These are phyloP conservation scores for Ectropis crepuscularia DNA, from an alignment of 2,888 invertebrate species.

Conservation along the genomic window DNA sequence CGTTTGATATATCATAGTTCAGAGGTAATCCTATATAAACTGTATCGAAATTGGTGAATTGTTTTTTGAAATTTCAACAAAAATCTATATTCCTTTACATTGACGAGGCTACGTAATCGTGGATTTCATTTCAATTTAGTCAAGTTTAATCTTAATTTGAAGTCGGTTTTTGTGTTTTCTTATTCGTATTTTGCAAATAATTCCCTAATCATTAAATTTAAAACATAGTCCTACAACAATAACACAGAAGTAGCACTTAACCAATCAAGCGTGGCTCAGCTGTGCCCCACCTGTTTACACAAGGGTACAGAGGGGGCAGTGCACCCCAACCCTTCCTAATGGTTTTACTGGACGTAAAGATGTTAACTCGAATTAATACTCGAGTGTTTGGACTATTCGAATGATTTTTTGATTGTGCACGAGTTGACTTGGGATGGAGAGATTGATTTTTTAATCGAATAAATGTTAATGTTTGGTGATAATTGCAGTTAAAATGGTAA, in stretches of 20 bases:
- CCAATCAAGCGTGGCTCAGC: constrained; percentile 15
- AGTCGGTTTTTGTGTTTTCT: too few relatives aligned
- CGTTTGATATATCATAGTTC: too few relatives aligned
- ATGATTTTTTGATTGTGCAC: constrained; percentile 24
- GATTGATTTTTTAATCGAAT: constrained; percentile 13
- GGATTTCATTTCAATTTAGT: too few relatives aligned
- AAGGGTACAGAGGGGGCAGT: constrained; percentile 35
- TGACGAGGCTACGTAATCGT: too few relatives aligned
- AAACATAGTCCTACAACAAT: constrained; percentile 3
- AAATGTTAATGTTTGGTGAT: neutral
- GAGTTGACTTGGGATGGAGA: constrained; percentile 7
- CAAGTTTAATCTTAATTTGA: too few relatives aligned
- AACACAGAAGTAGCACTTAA: constrained; percentile 12
- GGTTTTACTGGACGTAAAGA: constrained; percentile 58
- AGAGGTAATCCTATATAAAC: too few relatives aligned
- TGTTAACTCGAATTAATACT: constrained; percentile 47
- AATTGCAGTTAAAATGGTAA: neutral
- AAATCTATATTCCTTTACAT: too few relatives aligned
- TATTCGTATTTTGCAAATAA: neutral
- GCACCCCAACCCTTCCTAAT: constrained; percentile 58
- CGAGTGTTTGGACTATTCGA: constrained; percentile 49
- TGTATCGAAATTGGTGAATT: too few relatives aligned
- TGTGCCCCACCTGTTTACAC: constrained; percentile 52
- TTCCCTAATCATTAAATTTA: neutral
- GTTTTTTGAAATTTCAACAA: too few relatives aligned